Percentiles rank a stretch among this genome's conserved stretches.
These are phyloP conservation scores for Chloebia gouldiae DNA, from an alignment of 2,113 vertebrate species.

Conservation along the genomic window DNA sequence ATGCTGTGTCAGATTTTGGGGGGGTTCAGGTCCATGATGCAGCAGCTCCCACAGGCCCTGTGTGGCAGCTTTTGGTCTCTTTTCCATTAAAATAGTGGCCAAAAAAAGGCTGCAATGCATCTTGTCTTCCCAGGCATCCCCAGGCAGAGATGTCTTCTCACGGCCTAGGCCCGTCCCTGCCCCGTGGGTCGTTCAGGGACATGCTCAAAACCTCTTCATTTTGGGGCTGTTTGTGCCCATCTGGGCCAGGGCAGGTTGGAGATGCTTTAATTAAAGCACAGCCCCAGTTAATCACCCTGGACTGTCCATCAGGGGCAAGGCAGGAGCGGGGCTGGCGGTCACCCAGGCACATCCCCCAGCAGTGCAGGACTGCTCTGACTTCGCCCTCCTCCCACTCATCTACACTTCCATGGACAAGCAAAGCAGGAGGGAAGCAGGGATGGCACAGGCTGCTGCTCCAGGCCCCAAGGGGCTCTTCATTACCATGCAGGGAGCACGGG, in stretches of 20 bases:
- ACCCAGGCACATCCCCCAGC: neutral
- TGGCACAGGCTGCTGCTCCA: rapidly evolving
- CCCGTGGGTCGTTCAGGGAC: rapidly evolving
- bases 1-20: neutral
- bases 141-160: rapidly evolving
- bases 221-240: neutral
- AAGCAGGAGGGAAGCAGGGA: neutral
- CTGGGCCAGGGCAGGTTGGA: neutral
- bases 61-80: neutral
- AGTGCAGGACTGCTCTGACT: neutral
- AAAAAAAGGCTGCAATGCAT: neutral
- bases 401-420: rapidly evolving
- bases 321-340: neutral
- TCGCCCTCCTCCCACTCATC: neutral
- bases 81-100: neutral
- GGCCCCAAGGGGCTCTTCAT: neutral
- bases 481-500: neutral
- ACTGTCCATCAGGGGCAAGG: rapidly evolving
- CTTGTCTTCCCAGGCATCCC: neutral
- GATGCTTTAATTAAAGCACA: neutral
- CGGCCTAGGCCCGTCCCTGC: neutral
- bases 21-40: rapidly evolving
- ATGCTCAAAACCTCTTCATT: neutral
- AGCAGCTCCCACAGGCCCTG: neutral
- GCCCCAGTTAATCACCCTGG: neutral